Evolutionary conservation across 2,797 vertebrate species (phyloP).

Genomic region (Hylomyscus alleni): DNA sequence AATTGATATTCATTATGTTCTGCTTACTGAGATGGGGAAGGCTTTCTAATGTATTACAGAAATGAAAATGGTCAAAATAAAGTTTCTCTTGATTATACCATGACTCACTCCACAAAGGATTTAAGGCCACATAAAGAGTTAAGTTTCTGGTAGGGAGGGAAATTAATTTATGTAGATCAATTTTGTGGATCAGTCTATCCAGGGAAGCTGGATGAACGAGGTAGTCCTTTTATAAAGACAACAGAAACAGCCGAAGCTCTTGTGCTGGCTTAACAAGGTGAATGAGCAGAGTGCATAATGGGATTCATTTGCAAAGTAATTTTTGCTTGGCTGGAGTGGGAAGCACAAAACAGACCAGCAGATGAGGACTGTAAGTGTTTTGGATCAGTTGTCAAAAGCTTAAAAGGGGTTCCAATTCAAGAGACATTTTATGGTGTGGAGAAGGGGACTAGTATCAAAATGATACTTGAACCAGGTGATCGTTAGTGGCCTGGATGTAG

Average conservation of each 20-base stretch:
- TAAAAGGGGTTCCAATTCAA: slow-evolving; percentile 70
- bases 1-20: slow-evolving; percentile 58
- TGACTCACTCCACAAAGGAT: slow-evolving; percentile 39
- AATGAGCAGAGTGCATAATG: slow-evolving; percentile 63
- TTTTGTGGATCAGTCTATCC: slow-evolving; percentile 58
- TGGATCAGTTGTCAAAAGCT: slow-evolving; percentile 66
- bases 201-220: slow-evolving; percentile 62
- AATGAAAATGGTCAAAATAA: slow-evolving; percentile 68
- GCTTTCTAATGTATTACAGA: slow-evolving; percentile 56
- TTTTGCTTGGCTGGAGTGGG: slow-evolving; percentile 75
- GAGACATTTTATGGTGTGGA: slow-evolving; percentile 63
- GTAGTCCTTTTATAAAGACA: slow-evolving; percentile 15
- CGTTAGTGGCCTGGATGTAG: slow-evolving; percentile 12
- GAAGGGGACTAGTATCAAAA: slow-evolving; percentile 59
- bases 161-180: slow-evolving; percentile 59
- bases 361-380: slow-evolving; percentile 58
- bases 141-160: slow-evolving; percentile 64
- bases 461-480: slow-evolving; percentile 64
- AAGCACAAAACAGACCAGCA: slow-evolving; percentile 61
- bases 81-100: slow-evolving; percentile 56
- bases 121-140: slow-evolving; percentile 54
- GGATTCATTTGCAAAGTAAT: slow-evolving; percentile 74
- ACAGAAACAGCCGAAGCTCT: slow-evolving; percentile 48
- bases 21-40: slow-evolving; percentile 59
- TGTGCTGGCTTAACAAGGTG: slow-evolving; percentile 71